These are phyloP conservation scores for Apogon talboti DNA, from an alignment of 2,797 vertebrate genomes.

Conservation along the genomic window DNA sequence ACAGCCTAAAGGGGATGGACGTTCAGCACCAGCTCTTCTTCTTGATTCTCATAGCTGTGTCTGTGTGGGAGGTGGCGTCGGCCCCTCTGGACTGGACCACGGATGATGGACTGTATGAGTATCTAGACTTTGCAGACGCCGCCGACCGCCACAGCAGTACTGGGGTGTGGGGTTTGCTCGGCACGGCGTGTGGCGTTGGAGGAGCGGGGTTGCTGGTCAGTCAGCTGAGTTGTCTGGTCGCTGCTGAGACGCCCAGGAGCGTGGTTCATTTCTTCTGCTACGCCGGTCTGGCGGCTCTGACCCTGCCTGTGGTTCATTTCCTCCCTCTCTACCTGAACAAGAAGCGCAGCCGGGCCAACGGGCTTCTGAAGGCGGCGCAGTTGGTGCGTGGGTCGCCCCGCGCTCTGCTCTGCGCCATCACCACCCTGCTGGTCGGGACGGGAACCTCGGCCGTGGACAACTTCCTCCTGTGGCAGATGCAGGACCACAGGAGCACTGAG, in stretches of 20 bases:
- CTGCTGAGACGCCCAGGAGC: slow-evolving; percentile 32
- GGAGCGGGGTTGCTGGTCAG: slow-evolving; percentile 81
- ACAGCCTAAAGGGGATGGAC: slow-evolving; percentile 76
- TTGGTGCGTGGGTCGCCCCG: slow-evolving; percentile 79
- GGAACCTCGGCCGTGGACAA: slow-evolving; percentile 78
- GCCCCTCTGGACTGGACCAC: slow-evolving; percentile 84
- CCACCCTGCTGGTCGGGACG: slow-evolving; percentile 77
- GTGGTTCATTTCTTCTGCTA: slow-evolving; percentile 86
- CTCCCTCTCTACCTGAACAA: slow-evolving; percentile 84
- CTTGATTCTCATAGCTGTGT: slow-evolving; percentile 77
- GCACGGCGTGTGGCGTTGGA: slow-evolving; percentile 79
- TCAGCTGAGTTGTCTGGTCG: slow-evolving; percentile 78
- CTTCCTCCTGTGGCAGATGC: slow-evolving; percentile 93
- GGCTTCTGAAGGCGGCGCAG: slow-evolving; percentile 81
- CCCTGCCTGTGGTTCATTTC: slow-evolving; percentile 64
- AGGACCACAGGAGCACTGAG: slow-evolving; percentile 85
- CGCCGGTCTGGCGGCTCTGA: slow-evolving; percentile 60
- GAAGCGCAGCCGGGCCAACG: slow-evolving; percentile 64
- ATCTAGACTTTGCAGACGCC: slow-evolving; percentile 90
- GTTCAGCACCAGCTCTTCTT: slow-evolving; percentile 84
- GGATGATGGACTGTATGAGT: slow-evolving; percentile 90
- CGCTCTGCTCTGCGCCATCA: slow-evolving; percentile 81
- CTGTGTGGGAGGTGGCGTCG: slow-evolving; percentile 83
- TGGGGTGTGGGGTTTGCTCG: slow-evolving; percentile 83
- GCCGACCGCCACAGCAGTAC: slow-evolving; percentile 80